Evolutionary conservation across 2,888 invertebrate species (phyloP).

Genomic region (Cerceris rybyensis): DNA sequence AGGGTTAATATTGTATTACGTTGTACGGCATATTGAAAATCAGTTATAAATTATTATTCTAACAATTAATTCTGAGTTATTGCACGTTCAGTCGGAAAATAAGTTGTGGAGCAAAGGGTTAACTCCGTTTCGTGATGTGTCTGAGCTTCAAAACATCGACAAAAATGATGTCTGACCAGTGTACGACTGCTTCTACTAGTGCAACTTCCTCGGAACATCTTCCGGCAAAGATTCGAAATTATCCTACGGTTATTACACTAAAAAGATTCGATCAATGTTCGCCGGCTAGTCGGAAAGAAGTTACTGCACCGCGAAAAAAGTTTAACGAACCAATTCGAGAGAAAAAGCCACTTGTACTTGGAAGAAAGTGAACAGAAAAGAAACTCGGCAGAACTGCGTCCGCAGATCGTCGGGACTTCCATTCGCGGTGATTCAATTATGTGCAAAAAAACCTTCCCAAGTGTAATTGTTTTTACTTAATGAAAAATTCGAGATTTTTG

Average conservation of each 20-base stretch:
- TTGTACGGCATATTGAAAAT: too few relatives aligned
- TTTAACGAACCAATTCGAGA: slow-evolving; percentile 59
- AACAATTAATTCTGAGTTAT: too few relatives aligned
- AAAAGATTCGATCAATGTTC: slow-evolving; percentile 11
- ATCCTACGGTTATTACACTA: not conserved
- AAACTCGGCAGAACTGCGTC: slow-evolving; percentile 5
- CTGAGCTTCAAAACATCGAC: too few relatives aligned
- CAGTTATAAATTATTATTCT: too few relatives aligned
- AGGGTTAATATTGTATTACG: too few relatives aligned
- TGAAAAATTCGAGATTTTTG: not conserved
- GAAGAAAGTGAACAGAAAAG: slow-evolving; percentile 31
- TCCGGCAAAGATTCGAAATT: too few relatives aligned
- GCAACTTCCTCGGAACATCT: too few relatives aligned
- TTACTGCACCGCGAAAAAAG: slow-evolving; percentile 29
- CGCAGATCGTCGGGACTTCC: slow-evolving; percentile 14
- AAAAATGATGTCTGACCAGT: too few relatives aligned
- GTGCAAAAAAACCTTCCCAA: slow-evolving; percentile 35
- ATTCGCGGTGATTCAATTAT: slow-evolving; percentile 36
- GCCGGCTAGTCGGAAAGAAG: slow-evolving; percentile 1
- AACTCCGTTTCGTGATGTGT: too few relatives aligned
- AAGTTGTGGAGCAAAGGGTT: too few relatives aligned
- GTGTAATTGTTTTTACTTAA: slow-evolving; percentile 39
- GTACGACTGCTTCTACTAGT: too few relatives aligned
- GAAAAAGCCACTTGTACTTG: slow-evolving; percentile 23
- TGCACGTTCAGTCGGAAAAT: too few relatives aligned